A percentile compares a stretch with the other conserved stretches of the same genome.
These are phyloP conservation scores for Rhipidura dahli DNA, from an alignment of 2,113 vertebrate species.

Conservation along the genomic window DNA sequence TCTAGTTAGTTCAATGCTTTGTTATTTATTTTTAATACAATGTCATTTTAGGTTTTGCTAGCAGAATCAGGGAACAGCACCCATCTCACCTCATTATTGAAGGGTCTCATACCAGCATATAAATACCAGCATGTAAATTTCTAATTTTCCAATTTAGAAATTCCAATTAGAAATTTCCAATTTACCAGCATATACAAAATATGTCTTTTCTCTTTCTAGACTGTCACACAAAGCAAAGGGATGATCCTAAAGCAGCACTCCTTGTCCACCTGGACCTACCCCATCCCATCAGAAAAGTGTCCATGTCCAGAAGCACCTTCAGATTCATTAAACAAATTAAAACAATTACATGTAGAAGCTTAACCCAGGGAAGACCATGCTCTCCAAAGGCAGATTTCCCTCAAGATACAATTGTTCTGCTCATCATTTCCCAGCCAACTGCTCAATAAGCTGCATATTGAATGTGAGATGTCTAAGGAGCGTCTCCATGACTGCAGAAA, in stretches of 20 bases:
- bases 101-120: background rate
- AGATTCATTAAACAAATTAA: background rate
- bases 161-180: too few species aligned
- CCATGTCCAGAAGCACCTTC: background rate
- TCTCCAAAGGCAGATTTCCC: background rate
- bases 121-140: background rate
- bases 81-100: background rate
- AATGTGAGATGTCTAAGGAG: background rate
- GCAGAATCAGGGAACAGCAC: background rate
- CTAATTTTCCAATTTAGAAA: background rate
- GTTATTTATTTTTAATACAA: background rate
- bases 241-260: background rate
- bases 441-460: background rate
- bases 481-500: background rate
- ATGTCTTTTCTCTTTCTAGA: background rate
- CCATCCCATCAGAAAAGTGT: background rate
- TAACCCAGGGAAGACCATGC: background rate
- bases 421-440: background rate
- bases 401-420: background rate
- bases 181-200: background rate
- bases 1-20: background rate
- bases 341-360: rapidly evolving
- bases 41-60: background rate
- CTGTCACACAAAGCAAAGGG: background rate
- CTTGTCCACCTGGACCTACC: background rate